Evolutionary conservation across 1,140 invertebrate species (phyloP).

Genomic region (Myzus persicae): DNA sequence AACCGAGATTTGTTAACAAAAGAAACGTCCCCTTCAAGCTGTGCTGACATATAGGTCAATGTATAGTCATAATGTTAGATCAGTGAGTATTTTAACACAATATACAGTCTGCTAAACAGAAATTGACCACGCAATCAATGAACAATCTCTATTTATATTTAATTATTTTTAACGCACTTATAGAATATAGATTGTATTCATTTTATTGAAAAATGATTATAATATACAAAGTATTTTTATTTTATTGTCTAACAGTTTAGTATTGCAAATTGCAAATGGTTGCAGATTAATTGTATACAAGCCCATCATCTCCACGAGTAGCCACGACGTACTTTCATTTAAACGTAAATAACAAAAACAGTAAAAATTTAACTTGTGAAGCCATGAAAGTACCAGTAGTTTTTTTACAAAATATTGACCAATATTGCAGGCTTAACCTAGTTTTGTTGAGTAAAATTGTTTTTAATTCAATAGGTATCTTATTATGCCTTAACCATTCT

Average conservation of each 20-base stretch:
- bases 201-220: not conserved
- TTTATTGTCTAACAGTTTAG: too few species aligned
- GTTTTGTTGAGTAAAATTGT: not conserved
- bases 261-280: too few species aligned
- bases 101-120: not conserved
- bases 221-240: not conserved
- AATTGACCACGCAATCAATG: not conserved
- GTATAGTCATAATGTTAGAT: not conserved
- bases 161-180: not conserved
- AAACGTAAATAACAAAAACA: not conserved
- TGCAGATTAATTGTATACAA: not conserved
- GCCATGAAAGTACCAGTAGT: not conserved
- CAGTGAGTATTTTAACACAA: not conserved
- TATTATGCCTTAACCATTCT: not conserved
- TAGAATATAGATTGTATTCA: not conserved
- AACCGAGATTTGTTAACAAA: conserved; percentile 36
- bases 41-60: not conserved
- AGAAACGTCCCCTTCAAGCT: not conserved
- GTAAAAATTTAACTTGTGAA: not conserved
- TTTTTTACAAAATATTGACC: not conserved
- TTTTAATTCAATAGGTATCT: not conserved
- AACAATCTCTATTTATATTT: not conserved
- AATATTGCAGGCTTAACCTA: not conserved
- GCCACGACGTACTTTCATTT: not conserved
- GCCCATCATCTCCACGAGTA: not conserved